phyloP scores from a whole-genome alignment of 1,140 invertebrate genomes.

The Ctenoplectra terminalis region DNA sequence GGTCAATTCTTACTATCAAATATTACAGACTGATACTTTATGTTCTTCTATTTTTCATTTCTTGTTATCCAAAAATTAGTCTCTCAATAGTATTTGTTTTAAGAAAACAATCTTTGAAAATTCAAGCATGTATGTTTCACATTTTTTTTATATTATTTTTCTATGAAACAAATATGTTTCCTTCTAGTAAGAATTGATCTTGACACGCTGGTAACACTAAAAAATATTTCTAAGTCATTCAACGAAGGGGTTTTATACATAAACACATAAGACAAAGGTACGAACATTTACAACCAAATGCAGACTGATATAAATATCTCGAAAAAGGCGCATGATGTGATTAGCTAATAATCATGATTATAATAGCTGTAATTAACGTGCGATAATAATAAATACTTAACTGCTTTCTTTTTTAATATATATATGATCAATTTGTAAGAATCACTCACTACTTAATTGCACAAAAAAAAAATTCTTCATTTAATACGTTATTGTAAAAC shows the following conservation, averaged over 20 bases:
- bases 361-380: not conserved
- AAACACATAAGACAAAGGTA: slow-evolving; percentile 18
- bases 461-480: not conserved
- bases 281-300: slow-evolving; percentile 34
- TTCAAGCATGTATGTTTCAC: not conserved
- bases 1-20: slow-evolving; percentile 7
- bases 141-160: not conserved
- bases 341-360: not conserved
- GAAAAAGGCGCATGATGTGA: slow-evolving; percentile 7
- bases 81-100: too few relatives aligned
- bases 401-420: too few relatives aligned
- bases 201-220: not conserved
- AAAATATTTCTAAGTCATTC: slow-evolving; percentile 3
- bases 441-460: not conserved
- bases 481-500: not conserved
- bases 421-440: not conserved
- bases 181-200: slow-evolving; percentile 21
- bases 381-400: not conserved
- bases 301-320: slow-evolving; percentile 8
- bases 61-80: too few relatives aligned
- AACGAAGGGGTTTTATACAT: not conserved
- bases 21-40: not conserved
- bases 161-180: not conserved
- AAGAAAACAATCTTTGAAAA: too few relatives aligned
- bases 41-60: too few relatives aligned